Conservation (phyloP, 1,140 invertebrate genomes). For the Caenorhabditis briggsae region DNA sequence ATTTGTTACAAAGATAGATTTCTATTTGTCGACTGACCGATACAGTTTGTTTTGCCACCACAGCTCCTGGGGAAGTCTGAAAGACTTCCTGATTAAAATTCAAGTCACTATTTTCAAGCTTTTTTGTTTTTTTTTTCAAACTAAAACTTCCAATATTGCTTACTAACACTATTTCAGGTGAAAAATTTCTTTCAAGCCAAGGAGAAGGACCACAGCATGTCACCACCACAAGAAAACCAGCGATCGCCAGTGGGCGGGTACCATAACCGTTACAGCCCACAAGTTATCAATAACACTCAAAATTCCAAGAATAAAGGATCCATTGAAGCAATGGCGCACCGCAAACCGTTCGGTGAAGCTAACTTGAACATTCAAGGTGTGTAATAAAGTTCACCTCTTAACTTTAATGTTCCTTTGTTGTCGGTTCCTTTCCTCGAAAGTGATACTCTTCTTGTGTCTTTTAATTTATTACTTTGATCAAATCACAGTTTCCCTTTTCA, state of each 20-base stretch:
- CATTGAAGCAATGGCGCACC: neutral
- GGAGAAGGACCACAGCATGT: slow-evolving; percentile 25
- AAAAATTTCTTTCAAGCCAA: neutral
- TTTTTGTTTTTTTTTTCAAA: neutral
- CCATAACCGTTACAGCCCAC: neutral
- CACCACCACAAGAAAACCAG: slow-evolving; percentile 22
- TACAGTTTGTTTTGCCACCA: neutral
- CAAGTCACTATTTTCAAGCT: neutral
- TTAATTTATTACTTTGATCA: slow-evolving; percentile 47
- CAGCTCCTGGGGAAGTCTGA: too few relatives aligned
- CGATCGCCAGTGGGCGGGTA: neutral
- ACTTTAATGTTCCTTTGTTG: slow-evolving; percentile 41
- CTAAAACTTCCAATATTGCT: too few relatives aligned
- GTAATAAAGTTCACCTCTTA: slow-evolving; percentile 35
- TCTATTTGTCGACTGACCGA: neutral
- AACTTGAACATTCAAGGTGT: slow-evolving; percentile 51
- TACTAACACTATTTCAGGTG: slow-evolving; percentile 5
- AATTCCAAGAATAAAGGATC: neutral
- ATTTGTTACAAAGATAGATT: slow-evolving; percentile 32
- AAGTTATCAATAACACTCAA: neutral
- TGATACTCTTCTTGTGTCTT: slow-evolving; percentile 3
- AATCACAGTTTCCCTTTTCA: neutral
- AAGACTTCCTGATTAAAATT: too few relatives aligned
- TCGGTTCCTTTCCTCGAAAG: neutral
- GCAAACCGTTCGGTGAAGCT: slow-evolving; percentile 17